Conservation (phyloP, 2,797 vertebrate species). For the Leptodactylus fallax region DNA sequence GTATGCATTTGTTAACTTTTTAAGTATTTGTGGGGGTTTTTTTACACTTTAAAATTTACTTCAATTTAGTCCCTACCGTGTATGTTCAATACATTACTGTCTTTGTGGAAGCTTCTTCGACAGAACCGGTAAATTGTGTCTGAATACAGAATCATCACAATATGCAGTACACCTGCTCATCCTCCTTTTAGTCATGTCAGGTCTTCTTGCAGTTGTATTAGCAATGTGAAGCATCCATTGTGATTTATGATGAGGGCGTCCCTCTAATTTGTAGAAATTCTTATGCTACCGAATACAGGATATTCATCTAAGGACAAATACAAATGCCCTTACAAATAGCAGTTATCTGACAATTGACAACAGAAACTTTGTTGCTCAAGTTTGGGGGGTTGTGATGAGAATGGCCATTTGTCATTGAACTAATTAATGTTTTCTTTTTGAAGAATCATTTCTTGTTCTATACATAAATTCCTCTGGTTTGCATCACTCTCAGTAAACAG, state of each 20-base stretch:
- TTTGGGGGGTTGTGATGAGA: slow-evolving; percentile 34
- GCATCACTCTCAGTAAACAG: slow-evolving; percentile 68
- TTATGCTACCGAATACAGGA: slow-evolving; percentile 46
- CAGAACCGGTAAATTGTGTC: background rate
- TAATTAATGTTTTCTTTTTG: slow-evolving; percentile 27
- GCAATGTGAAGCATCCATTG: slow-evolving; percentile 32
- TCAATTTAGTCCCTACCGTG: background rate
- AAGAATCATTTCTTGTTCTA: slow-evolving; percentile 64
- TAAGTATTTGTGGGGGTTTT: background rate
- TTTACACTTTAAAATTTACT: background rate
- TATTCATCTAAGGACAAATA: slow-evolving; percentile 52
- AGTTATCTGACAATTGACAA: slow-evolving; percentile 51
- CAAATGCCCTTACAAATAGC: slow-evolving; percentile 39
- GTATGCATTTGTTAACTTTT: background rate
- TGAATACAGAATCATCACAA: slow-evolving; percentile 10
- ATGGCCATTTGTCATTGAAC: slow-evolving; percentile 47
- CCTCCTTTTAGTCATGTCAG: slow-evolving; percentile 42
- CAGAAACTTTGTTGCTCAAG: slow-evolving; percentile 60
- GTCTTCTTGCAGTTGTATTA: slow-evolving; percentile 40
- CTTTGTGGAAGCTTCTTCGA: background rate
- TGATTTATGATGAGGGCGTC: slow-evolving; percentile 56
- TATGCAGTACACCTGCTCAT: slow-evolving; percentile 18
- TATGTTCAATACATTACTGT: background rate
- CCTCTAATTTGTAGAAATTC: slow-evolving; percentile 57
- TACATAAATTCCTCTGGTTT: slow-evolving; percentile 66